Evolutionary conservation across 2,888 invertebrate species (phyloP), one percentile per base, ranked within the genome.

Genomic region (Meganola albula): DNA sequence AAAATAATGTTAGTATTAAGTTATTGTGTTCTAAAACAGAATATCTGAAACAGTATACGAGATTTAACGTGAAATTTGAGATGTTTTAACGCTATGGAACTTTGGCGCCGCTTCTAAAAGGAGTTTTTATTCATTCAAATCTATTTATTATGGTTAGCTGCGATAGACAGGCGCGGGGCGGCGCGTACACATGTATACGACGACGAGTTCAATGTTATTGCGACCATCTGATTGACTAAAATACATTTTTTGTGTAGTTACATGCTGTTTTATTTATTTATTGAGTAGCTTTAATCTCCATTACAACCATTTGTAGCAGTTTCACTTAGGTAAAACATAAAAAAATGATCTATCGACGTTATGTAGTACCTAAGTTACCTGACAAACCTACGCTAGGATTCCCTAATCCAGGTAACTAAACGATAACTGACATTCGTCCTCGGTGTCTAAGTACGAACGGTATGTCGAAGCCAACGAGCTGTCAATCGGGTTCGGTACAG

Each of bases 1-100:
- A 51, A 59, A 60, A 54, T 56, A 63, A 50, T 62, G 58, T 58
- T 79, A 82, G 79, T 44, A 40, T 71, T 82, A 80, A 78, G 78
- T 78, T 76, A 66, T 78, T 78, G 80, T 84, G 79, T 85, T 84
- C 79, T 77, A 66, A 69, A 78, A 82, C 80, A 74, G 74, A 71
- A 85, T 86, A 86, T 86, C 85, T 86, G 80, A 82, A 70, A 76
- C 82, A 75, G 85, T 85, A 85, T 85, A 85, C 85, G 85, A 84
- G 60, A 74, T 66, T 20, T 60, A 59, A 63, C 68, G 54, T 73
- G 73, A 62, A 47, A 43, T 59, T 65, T 69, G 66, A 63, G 54
- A 58, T 62, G 58, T 45, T 63, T 74, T 69, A 61, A 58, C 57
- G 61, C 72, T 72, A 69, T 69, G 66, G 63, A 67, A 66, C 64